These are phyloP conservation scores for Platalea minor DNA, from an alignment of 2,797 vertebrate species.

Conservation along the genomic window DNA sequence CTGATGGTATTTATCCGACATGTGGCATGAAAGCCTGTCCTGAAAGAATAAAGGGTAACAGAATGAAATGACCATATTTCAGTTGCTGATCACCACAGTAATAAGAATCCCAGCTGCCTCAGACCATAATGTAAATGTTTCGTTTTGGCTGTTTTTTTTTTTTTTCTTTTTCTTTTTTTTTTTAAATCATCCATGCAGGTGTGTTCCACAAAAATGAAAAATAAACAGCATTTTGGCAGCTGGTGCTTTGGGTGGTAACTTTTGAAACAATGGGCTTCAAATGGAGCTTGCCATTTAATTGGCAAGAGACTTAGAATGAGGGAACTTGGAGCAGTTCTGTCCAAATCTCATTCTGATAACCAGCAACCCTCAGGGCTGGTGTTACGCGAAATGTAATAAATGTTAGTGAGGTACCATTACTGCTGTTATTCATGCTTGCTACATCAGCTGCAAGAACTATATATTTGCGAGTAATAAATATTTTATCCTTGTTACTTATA, in stretches of 20 bases:
- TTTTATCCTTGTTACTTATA: not conserved
- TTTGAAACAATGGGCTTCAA: not conserved
- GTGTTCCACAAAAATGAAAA: not conserved
- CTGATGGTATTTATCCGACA: not conserved
- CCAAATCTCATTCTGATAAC: not conserved
- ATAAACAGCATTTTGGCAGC: not conserved
- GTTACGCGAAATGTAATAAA: not conserved
- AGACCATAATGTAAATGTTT: not conserved
- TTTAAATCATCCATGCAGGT: not conserved
- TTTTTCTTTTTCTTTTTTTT: too few species aligned
- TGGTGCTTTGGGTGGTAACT: not conserved
- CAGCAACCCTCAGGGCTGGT: not conserved
- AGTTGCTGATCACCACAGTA: not conserved
- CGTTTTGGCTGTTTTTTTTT: not conserved
- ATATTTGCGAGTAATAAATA: not conserved
- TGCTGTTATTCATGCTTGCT: not conserved
- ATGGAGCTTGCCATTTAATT: not conserved
- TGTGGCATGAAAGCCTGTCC: not conserved
- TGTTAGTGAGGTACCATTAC: not conserved
- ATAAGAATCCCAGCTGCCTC: not conserved
- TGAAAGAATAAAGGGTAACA: not conserved
- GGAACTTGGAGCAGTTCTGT: not conserved
- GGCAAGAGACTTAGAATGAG: not conserved
- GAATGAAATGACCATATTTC: not conserved
- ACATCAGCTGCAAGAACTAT: not conserved